Evolutionary conservation across 2,113 vertebrate genomes (phyloP), one percentile per base, ranked within the genome.

Genomic region (Halichoeres trimaculatus): DNA sequence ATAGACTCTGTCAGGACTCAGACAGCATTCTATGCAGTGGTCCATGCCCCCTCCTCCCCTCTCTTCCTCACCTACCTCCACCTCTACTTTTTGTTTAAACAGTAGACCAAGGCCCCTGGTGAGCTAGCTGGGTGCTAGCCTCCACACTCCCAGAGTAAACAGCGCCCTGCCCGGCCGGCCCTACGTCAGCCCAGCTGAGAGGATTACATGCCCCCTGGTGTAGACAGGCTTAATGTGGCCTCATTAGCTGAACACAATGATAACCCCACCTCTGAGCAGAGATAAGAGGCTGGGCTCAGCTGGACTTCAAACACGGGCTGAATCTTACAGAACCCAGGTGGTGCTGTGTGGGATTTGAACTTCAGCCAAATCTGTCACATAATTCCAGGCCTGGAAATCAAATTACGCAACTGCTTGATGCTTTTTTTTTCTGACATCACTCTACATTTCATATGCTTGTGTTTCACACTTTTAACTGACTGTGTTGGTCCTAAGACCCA

Each of bases 171-270:
- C 83, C 88, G 30, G 30, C 30, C 30, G 43, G 76, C 72, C 84
- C 79, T 83, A 85, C 74, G 48, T 74, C 80, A 85, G 80, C 64
- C 83, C 84, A 67, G 58, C 80, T 90, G 90, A 90, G 86, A 87
- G 92, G 93, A 94, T 95, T 95, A 95, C 93, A 91, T 90, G 87
- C 85, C 89, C 90, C 91, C 91, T 83, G 71, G 77, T 70, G 90
- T 78, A 85, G 85, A 80, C 61, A 65, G 71, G 88, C 84, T 92
- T 92, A 91, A 92, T 88, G 85, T 80, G 59, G 73, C 87, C 90
- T 94, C 92, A 95, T 94, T 91, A 95, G 90, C 86, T 65, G 86
- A 92, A 82, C 90, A 95, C 93, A 95, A 94, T 90, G 87, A 93
- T 78, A 71, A 62, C 85, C 85, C 90, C 84, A 66, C 89, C 92